phyloP scores from a whole-genome alignment of 1,140 invertebrate genomes.

The Drosophila kepulauana region DNA sequence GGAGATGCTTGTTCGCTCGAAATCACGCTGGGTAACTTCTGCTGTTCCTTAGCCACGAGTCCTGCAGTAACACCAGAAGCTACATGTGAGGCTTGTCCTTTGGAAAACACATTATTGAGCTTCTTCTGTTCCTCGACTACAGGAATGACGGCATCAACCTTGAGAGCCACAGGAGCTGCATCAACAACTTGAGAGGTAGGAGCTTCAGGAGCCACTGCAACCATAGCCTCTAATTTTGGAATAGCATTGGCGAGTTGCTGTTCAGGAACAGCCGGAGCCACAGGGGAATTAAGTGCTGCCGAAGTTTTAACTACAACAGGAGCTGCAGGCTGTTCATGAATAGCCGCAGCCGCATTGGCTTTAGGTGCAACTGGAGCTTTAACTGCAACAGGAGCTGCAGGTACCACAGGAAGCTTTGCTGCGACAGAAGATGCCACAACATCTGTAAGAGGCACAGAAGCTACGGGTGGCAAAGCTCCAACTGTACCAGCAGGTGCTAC shows the following conservation, averaged over 20 bases:
- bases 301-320: too few species aligned
- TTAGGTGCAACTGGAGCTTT: too few species aligned
- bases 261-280: background rate
- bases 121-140: background rate
- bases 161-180: background rate
- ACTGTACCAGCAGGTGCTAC: too few species aligned
- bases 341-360: too few species aligned
- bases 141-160: background rate
- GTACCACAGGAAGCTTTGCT: too few species aligned
- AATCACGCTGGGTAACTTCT: conserved; percentile 9
- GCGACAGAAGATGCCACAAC: too few species aligned
- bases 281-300: too few species aligned
- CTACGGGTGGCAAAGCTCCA: too few species aligned
- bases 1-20: background rate
- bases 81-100: background rate
- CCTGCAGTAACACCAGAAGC: background rate
- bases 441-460: too few species aligned
- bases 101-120: conserved; percentile 1
- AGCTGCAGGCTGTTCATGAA: too few species aligned
- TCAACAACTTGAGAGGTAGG: background rate
- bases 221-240: background rate
- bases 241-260: background rate
- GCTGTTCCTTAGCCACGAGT: background rate
- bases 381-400: too few species aligned
- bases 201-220: background rate